Evolutionary conservation across 1,140 invertebrate genomes (phyloP).

Genomic region (Berghia stephanieae): DNA sequence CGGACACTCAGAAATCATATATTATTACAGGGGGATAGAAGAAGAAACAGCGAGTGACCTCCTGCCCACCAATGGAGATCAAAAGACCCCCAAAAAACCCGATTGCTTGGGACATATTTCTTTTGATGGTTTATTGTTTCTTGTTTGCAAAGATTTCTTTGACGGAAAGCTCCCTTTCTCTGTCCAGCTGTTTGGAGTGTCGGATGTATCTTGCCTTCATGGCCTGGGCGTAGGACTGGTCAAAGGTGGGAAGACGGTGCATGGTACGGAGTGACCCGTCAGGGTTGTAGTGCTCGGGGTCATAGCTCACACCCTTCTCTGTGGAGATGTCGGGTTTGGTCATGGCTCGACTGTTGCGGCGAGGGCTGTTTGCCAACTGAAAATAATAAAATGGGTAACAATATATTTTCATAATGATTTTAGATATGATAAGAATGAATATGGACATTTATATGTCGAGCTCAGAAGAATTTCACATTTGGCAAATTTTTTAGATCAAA

Average conservation of each 20-base stretch:
- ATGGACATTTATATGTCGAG: neutral
- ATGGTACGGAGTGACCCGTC: slow-evolving; percentile 36
- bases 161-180: slow-evolving; percentile 35
- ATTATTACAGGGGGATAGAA: too few species aligned
- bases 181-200: neutral
- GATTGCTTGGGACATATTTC: too few species aligned
- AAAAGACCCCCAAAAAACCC: too few species aligned
- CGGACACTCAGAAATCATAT: too few species aligned
- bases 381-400: neutral
- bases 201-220: slow-evolving; percentile 34
- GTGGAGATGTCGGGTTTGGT: neutral
- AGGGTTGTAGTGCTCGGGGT: slow-evolving; percentile 38
- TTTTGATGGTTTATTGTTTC: too few species aligned
- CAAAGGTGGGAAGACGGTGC: slow-evolving; percentile 32
- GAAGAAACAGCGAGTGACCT: too few species aligned
- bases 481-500: neutral
- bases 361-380: neutral
- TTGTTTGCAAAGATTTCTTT: slow-evolving; percentile 40
- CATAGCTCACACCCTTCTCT: neutral
- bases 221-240: slow-evolving; percentile 31
- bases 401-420: neutral
- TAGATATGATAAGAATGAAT: neutral
- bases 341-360: slow-evolving; percentile 2
- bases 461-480: neutral
- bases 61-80: too few species aligned